A percentile compares a stretch with the other conserved stretches of the same genome.
phyloP scores from a whole-genome alignment of 1,140 invertebrate genomes.

The Latrodectus geometricus region DNA sequence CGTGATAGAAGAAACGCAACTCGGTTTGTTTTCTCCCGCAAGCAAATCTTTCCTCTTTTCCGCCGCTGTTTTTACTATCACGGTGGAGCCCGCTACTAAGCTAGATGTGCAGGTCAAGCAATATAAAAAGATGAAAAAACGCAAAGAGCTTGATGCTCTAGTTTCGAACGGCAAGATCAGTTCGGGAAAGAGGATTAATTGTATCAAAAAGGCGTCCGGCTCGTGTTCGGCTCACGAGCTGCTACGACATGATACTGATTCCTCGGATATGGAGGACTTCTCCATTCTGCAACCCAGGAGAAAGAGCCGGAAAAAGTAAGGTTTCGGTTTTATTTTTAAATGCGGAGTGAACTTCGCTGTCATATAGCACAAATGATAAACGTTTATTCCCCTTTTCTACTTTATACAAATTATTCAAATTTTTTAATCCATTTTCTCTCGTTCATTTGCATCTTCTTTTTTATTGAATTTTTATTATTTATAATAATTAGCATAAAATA shows the following conservation, averaged over 20 bases:
- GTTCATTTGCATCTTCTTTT: too few species aligned
- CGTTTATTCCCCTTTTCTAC: too few species aligned
- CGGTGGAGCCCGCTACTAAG: slow-evolving; percentile 53
- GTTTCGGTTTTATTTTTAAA: background rate
- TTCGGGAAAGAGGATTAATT: slow-evolving; percentile 64
- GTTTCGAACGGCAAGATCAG: slow-evolving; percentile 67
- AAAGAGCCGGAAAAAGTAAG: slow-evolving; percentile 58
- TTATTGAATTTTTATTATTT: too few species aligned
- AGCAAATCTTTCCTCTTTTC: background rate
- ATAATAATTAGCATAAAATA: too few species aligned
- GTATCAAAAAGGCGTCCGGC: slow-evolving; percentile 40
- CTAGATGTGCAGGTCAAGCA: slow-evolving; percentile 69
- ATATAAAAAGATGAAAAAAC: slow-evolving; percentile 71
- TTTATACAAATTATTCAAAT: too few species aligned
- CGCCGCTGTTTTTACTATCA: background rate
- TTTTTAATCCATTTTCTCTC: too few species aligned
- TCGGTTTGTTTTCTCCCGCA: background rate
- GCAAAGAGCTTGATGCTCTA: slow-evolving; percentile 70
- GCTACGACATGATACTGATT: slow-evolving; percentile 67
- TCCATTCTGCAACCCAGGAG: slow-evolving; percentile 63
- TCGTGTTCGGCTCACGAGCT: slow-evolving; percentile 65
- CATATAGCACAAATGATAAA: too few species aligned
- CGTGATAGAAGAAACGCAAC: background rate
- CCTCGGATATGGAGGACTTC: slow-evolving; percentile 69
- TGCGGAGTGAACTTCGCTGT: background rate